Percentiles rank a stretch among this genome's conserved stretches.
Conservation (phyloP, 2,797 vertebrate genomes). For the Gobionotothen gibberifrons region DNA sequence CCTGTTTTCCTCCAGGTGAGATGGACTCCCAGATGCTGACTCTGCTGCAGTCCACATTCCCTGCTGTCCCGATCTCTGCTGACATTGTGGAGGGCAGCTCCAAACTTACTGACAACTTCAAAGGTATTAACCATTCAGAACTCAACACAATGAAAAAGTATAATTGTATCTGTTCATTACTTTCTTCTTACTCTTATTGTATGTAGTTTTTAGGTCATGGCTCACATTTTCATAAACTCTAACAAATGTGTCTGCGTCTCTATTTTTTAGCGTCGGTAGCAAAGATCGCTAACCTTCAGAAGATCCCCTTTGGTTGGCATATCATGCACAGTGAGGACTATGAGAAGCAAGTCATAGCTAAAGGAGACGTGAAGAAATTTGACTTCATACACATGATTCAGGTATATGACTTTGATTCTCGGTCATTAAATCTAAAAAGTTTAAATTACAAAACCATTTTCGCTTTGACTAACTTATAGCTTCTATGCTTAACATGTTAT, state of each 20-base stretch:
- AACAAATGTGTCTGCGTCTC: neutral
- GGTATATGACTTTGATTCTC: slow-evolving; percentile 71
- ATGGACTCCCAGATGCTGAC: slow-evolving; percentile 73
- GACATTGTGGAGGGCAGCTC: slow-evolving; percentile 77
- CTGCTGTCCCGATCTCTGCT: slow-evolving; percentile 57
- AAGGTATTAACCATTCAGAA: slow-evolving; percentile 57
- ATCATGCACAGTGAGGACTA: slow-evolving; percentile 85
- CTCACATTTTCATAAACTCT: neutral
- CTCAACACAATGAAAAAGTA: neutral
- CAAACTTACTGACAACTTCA: slow-evolving; percentile 66
- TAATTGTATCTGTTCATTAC: neutral
- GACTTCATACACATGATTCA: slow-evolving; percentile 94
- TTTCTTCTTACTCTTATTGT: neutral
- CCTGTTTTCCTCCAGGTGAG: slow-evolving; percentile 62
- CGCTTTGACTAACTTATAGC: no score
- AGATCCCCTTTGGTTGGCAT: slow-evolving; percentile 88
- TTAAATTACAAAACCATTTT: no score
- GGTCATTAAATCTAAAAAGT: neutral
- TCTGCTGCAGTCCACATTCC: slow-evolving; percentile 64
- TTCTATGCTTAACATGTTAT: neutral
- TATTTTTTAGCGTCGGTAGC: slow-evolving; percentile 74
- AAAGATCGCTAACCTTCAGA: slow-evolving; percentile 81
- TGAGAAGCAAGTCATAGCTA: slow-evolving; percentile 73
- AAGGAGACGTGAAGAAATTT: slow-evolving; percentile 83
- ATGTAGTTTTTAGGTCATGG: neutral